These are phyloP conservation scores for Gymnothorax javanicus DNA, from an alignment of 2,797 vertebrate genomes.

Conservation along the genomic window DNA sequence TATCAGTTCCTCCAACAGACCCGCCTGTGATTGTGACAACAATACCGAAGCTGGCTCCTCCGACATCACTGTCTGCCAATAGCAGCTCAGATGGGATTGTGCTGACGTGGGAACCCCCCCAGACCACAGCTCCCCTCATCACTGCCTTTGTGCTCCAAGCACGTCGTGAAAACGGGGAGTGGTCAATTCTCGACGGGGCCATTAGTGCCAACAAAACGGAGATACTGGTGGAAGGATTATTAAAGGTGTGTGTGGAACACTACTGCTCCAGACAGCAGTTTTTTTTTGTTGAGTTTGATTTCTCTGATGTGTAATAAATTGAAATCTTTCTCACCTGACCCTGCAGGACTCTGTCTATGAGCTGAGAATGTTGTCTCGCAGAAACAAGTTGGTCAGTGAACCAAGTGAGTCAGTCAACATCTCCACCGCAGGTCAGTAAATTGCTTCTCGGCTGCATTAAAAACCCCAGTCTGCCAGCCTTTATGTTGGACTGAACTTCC, in stretches of 20 bases:
- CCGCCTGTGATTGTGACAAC: slow-evolving; percentile 52
- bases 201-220: slow-evolving; percentile 79
- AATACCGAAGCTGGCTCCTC: slow-evolving; percentile 75
- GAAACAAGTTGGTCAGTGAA: slow-evolving; percentile 80
- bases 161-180: slow-evolving; percentile 77
- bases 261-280: background rate
- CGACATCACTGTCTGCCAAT: slow-evolving; percentile 77
- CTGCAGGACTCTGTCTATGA: slow-evolving; percentile 86
- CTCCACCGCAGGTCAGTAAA: slow-evolving; percentile 82
- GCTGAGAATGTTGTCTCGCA: slow-evolving; percentile 86
- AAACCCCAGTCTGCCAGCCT: background rate
- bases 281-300: background rate
- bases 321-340: background rate
- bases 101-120: slow-evolving; percentile 83
- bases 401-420: slow-evolving; percentile 86
- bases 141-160: slow-evolving; percentile 85
- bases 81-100: slow-evolving; percentile 78
- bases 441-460: background rate
- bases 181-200: slow-evolving; percentile 81
- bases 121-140: slow-evolving; percentile 67
- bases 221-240: slow-evolving; percentile 84
- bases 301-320: background rate
- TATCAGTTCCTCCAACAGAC: slow-evolving; percentile 65
- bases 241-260: slow-evolving; percentile 73
- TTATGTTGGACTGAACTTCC: background rate